Percentiles rank a stretch among this genome's conserved stretches.
These are phyloP conservation scores for Anhinga anhinga DNA, from an alignment of 2,113 vertebrate genomes.

Conservation along the genomic window DNA sequence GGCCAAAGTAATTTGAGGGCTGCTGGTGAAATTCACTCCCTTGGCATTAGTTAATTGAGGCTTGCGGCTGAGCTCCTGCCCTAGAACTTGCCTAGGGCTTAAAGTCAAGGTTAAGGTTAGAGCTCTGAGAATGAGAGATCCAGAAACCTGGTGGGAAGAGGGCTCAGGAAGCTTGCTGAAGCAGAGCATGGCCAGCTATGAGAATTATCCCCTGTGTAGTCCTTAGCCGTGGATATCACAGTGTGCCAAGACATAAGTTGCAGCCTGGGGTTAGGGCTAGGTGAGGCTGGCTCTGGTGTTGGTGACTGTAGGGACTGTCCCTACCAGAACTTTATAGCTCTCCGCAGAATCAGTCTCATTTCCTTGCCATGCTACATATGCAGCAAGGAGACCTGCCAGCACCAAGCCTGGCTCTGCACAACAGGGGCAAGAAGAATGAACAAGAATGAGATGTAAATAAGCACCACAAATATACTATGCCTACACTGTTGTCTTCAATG, in stretches of 20 bases:
- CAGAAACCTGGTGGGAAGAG: neutral
- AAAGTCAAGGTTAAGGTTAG: neutral
- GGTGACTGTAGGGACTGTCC: neutral
- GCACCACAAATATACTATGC: neutral
- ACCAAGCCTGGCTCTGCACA: neutral
- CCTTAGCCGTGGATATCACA: neutral
- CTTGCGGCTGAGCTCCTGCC: neutral
- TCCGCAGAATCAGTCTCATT: neutral
- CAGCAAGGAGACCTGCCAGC: neutral
- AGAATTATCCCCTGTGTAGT: neutral
- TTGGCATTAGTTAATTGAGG: neutral
- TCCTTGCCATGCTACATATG: accelerated
- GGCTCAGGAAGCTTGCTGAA: neutral
- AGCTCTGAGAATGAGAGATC: neutral
- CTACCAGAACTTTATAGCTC: neutral
- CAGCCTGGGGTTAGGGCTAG: neutral
- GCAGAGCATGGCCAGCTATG: neutral
- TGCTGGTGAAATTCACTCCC: neutral
- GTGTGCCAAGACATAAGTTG: neutral
- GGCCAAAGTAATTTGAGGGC: neutral
- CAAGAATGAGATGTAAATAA: neutral
- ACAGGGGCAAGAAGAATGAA: neutral
- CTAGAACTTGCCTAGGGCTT: neutral
- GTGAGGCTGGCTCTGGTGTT: neutral
- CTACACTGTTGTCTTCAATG: neutral